Evolutionary conservation across 2,113 vertebrate species (phyloP).

Genomic region (Dromaius novaehollandiae): DNA sequence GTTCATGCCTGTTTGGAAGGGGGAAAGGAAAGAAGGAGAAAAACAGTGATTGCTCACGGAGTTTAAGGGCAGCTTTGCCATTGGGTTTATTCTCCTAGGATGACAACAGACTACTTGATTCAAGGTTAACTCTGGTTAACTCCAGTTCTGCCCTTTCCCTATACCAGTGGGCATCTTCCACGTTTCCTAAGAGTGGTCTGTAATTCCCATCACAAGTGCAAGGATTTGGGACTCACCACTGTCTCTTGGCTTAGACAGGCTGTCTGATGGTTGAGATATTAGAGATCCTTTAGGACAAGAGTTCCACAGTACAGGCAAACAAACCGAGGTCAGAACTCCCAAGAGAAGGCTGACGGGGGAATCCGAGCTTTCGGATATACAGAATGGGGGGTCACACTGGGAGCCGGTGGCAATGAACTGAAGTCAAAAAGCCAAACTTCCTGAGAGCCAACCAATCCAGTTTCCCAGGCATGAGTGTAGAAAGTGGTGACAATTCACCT

Average conservation of each 20-base stretch:
- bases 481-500: background rate
- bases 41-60: background rate
- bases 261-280: background rate
- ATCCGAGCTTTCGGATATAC: background rate
- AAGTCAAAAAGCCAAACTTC: background rate
- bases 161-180: rapidly evolving
- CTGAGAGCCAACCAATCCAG: background rate
- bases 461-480: background rate
- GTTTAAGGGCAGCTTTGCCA: background rate
- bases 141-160: background rate
- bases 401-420: background rate
- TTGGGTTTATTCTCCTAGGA: background rate
- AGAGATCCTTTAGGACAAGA: background rate
- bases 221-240: background rate
- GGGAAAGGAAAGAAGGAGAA: background rate
- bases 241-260: background rate
- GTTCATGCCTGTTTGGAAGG: background rate
- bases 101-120: background rate
- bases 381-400: background rate
- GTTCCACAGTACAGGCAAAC: background rate
- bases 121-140: background rate
- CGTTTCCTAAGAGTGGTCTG: background rate
- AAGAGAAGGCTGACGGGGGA: background rate
- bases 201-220: background rate
- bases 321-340: background rate